Evolutionary conservation across 2,113 vertebrate species (phyloP).

Genomic region (Numenius arquata): DNA sequence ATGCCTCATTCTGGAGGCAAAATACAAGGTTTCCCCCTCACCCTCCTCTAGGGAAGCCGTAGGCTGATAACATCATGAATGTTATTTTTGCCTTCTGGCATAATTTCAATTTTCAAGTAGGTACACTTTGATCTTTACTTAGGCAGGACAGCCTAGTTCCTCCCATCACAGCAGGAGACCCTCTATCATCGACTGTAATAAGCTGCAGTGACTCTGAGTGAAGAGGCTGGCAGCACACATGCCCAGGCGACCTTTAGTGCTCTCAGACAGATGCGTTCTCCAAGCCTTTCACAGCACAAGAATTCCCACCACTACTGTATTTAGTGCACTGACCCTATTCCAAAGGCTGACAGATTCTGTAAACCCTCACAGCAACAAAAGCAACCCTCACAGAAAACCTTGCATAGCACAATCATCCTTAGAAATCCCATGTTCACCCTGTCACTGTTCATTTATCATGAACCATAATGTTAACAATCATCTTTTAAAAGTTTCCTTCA

Average conservation of each 20-base stretch:
- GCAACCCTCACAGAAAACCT: background rate
- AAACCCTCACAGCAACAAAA: background rate
- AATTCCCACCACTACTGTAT: background rate
- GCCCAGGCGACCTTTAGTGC: background rate
- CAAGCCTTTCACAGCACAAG: background rate
- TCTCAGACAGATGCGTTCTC: constrained; percentile 12
- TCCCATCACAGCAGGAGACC: constrained; percentile 1
- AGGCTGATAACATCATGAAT: background rate
- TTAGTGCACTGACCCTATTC: background rate
- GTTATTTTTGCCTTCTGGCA: background rate
- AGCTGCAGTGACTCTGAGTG: background rate
- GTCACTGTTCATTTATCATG: background rate
- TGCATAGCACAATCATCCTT: background rate
- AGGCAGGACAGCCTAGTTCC: background rate
- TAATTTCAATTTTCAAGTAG: background rate
- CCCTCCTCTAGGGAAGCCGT: background rate
- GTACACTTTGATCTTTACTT: background rate
- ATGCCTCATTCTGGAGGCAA: background rate
- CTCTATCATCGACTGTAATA: background rate
- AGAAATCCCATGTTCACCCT: background rate
- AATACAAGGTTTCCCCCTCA: background rate
- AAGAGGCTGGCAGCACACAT: background rate
- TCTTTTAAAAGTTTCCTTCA: background rate
- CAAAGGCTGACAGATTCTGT: background rate
- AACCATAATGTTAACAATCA: background rate